Evolutionary conservation across 2,797 vertebrate species (phyloP), one percentile per base, ranked within the genome.

Genomic region (Poliocrania exsul): DNA sequence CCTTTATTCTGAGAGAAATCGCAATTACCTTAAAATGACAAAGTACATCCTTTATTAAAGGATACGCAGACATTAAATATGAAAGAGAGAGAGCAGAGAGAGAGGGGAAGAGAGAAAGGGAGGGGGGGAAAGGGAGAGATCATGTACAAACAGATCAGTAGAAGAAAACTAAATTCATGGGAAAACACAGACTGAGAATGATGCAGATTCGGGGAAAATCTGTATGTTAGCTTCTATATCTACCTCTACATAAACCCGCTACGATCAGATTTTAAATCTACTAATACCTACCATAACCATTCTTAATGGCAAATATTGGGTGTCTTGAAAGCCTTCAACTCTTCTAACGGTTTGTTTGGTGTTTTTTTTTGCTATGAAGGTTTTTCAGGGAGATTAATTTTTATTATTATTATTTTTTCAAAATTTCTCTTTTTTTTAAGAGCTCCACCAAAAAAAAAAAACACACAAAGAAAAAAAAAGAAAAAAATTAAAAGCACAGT

Each of bases 271-370:
- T 97, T 96, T 94, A 98, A 97, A 98, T 96, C 97, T 97, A 97
- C 95, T 96, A 96, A 95, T 98, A 99, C 99, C 99, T 99, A 99
- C 99, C 99, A 99, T 99, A 98, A 99, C 99, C 99, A 99, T 99
- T 99, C 98, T 99, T 94, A 98, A 98, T 97, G 98, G 98, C 97
- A 98, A 97, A 97, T 98, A 98, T 97, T 98, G 97, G 97, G 97
- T 82, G 86, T 98, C 98, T 98, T 90, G 97, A 97, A 96, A 97
- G 93, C 97, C 98, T 98, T 98, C 98, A 97, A 98, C 97, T 98
- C 98, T 98, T 98, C 98, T 98, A 97, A 89, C 97, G 97, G 97
- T 97, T 97, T 96, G 57, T 60, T 60, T 38, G 35, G 57, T 57
- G 25, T 54, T 54, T 54, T 35, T 54, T 57, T 56, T 56, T 56